Evolutionary conservation across 2,888 invertebrate species (phyloP).

Genomic region (Sinotaia quadrata): DNA sequence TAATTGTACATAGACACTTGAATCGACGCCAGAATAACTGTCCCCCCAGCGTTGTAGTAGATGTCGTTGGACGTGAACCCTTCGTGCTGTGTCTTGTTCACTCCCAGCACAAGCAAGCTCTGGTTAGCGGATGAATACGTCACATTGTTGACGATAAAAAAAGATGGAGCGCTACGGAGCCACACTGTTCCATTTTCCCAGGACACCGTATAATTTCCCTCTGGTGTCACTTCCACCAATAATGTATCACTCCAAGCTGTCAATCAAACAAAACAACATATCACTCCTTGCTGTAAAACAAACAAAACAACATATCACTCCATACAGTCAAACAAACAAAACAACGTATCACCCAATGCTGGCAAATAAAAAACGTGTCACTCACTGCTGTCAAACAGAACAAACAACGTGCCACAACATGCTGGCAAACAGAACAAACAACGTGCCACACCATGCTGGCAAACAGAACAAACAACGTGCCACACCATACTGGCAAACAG

Average conservation of each 20-base stretch:
- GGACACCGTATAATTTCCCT: constrained; percentile 39
- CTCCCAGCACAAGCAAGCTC: constrained; percentile 33
- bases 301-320: no score
- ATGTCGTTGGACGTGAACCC: constrained; percentile 16
- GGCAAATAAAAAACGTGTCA: no score
- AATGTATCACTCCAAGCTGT: not conserved
- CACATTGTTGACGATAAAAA: constrained; percentile 41
- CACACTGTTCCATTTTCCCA: constrained; percentile 34
- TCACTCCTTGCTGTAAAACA: no score
- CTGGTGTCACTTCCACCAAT: constrained; percentile 15
- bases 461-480: no score
- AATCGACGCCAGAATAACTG: constrained; percentile 20
- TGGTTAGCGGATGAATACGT: constrained; percentile 40
- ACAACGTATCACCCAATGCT: no score
- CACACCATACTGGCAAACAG: no score
- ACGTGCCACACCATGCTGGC: no score
- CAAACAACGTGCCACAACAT: no score
- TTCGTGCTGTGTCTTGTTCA: constrained; percentile 7
- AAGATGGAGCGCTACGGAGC: constrained; percentile 46
- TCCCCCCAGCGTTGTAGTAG: constrained; percentile 22
- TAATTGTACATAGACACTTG: constrained; percentile 1
- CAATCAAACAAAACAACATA: not conserved
- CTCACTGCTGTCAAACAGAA: no score
- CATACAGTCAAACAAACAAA: no score
- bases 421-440: no score